These are phyloP conservation scores for Pentalonia nigronervosa DNA, from an alignment of 1,140 invertebrate species.

Conservation along the genomic window DNA sequence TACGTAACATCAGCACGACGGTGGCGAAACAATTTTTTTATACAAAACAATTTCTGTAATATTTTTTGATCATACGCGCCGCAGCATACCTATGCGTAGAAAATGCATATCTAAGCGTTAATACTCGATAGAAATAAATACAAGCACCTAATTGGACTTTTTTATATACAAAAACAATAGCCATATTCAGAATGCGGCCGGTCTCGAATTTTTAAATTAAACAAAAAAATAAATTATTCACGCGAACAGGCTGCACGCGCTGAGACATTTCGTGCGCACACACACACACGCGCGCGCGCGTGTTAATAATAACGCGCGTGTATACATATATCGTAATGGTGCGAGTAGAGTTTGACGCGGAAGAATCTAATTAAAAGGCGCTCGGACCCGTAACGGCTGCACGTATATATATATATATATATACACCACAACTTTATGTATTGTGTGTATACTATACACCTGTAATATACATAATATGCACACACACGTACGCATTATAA, in stretches of 20 bases:
- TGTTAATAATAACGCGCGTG: not conserved
- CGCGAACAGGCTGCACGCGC: not conserved
- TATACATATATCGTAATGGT: not conserved
- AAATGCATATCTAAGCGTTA: not conserved
- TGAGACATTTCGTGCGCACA: not conserved
- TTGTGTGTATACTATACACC: not conserved
- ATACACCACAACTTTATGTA: not conserved
- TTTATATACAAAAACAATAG: not conserved
- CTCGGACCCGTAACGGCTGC: slow-evolving; percentile 11
- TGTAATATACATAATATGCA: not conserved
- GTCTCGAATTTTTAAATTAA: not conserved
- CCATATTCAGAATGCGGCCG: not conserved
- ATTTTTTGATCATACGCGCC: too few relatives aligned
- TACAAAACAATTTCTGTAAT: too few relatives aligned
- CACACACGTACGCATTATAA: not conserved
- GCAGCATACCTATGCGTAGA: too few relatives aligned
- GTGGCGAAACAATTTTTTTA: too few relatives aligned
- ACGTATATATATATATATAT: not conserved
- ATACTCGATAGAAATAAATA: not conserved
- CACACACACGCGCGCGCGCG: too few relatives aligned
- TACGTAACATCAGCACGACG: too few relatives aligned
- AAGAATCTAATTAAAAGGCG: slow-evolving; percentile 41
- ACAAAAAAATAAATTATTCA: not conserved
- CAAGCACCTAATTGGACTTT: not conserved
- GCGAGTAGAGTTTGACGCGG: not conserved